phyloP scores from a whole-genome alignment of 2,888 invertebrate genomes.

The Physocephala rufipes region DNA sequence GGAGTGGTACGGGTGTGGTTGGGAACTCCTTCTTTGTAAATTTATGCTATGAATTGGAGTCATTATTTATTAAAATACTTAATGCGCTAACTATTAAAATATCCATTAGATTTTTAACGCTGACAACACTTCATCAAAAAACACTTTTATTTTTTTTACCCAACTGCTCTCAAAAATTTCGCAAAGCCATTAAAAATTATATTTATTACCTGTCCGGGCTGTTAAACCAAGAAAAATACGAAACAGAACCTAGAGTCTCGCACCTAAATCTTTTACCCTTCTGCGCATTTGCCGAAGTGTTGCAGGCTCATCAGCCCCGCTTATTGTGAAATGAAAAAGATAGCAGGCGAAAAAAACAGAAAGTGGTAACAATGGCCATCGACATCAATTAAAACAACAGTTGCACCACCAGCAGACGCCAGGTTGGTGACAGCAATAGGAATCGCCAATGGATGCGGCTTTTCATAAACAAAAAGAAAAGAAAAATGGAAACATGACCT shows the following conservation, averaged over 20 bases:
- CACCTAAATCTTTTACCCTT: too few relatives aligned
- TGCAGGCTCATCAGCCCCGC: conserved; percentile 5
- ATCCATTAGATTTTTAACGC: conserved; percentile 39
- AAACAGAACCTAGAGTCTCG: conserved; percentile 36
- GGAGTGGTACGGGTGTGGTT: too few relatives aligned
- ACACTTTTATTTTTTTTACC: conserved; percentile 43
- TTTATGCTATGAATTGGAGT: too few relatives aligned
- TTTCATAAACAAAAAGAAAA: too few relatives aligned
- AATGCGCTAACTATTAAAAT: conserved; percentile 39
- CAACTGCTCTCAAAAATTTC: conserved; percentile 51
- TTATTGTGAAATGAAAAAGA: conserved; percentile 12
- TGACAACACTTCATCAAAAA: conserved; percentile 33
- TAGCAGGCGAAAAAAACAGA: not conserved
- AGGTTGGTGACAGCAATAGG: not conserved
- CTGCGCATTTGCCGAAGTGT: conserved; percentile 17
- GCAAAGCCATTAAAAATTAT: conserved; percentile 57
- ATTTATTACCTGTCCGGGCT: conserved; percentile 52
- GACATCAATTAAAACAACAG: not conserved
- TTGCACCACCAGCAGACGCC: not conserved
- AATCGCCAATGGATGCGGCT: not conserved
- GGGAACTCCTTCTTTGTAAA: too few relatives aligned
- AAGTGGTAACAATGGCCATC: not conserved
- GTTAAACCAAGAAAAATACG: conserved; percentile 42
- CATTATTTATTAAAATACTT: conserved; percentile 21
- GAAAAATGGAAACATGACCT: conserved; percentile 23